Conservation (phyloP, 1,140 invertebrate species). For the Vanessa atalanta region DNA sequence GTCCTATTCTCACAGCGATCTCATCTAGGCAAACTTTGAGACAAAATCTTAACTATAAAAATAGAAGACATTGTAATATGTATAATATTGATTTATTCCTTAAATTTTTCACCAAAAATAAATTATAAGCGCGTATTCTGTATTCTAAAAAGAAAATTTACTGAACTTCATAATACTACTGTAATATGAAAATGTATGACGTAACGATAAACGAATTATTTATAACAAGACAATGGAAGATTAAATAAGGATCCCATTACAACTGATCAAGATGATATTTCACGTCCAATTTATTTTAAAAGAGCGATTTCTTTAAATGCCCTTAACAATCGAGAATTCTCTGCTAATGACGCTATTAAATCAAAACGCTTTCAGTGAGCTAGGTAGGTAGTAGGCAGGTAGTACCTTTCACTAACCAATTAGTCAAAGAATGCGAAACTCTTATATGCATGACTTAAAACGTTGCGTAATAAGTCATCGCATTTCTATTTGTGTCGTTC, state of each 20-base stretch:
- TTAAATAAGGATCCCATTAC: neutral
- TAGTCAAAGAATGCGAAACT: constrained; percentile 10
- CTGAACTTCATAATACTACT: neutral
- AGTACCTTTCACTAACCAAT: constrained; percentile 21
- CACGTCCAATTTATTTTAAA: constrained; percentile 24
- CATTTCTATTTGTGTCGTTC: constrained; percentile 27
- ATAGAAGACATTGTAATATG: too few relatives aligned
- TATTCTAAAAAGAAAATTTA: neutral
- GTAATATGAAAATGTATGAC: too few relatives aligned
- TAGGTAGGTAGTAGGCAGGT: constrained; percentile 17
- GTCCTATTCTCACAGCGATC: too few relatives aligned
- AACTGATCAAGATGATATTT: constrained; percentile 13
- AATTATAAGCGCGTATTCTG: neutral
- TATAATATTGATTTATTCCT: too few relatives aligned
- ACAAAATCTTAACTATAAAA: too few relatives aligned
- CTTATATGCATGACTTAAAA: constrained; percentile 24
- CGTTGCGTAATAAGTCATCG: constrained; percentile 37
- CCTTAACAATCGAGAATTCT: constrained; percentile 24
- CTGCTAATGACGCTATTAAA: constrained; percentile 37
- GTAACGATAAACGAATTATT: neutral
- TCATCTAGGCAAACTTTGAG: too few relatives aligned
- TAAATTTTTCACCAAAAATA: too few relatives aligned
- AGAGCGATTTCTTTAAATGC: constrained; percentile 22
- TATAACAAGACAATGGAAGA: neutral
- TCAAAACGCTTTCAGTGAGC: constrained; percentile 37